Evolutionary conservation across 64 coral and sea anemone genomes (phyloP), one percentile per base, ranked within the genome.

Genomic region (Orbicella faveolata): DNA sequence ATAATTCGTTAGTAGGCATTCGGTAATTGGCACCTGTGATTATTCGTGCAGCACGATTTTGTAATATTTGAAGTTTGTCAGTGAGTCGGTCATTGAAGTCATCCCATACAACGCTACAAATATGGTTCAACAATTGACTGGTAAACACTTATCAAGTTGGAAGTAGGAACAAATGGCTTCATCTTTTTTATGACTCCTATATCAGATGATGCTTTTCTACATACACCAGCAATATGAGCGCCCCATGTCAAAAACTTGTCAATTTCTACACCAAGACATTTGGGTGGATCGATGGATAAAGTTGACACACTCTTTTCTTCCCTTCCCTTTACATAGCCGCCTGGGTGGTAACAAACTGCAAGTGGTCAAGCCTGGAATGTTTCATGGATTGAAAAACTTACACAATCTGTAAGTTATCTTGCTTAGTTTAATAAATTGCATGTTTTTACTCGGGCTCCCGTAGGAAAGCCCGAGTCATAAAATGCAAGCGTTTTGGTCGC

Each of bases 21-120:
- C 4, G 36, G 20, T 93, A 81, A 19, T 77, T 25, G 8, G 76
- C 14, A 20, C 83, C 73, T 23, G 90, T 79, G n/a, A 79, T 85
- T 36, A 91, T 18, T 33, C 89, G 66, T 62, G 84, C 91, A 34
- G 77, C 91, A 59, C 76, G 65, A 39, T 81, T 93, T 79, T 87
- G 91, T 9, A 93, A 53, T 37, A 30, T 81, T 51, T 88, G 77
- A 74, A 93, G 73, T 77, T 80, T 93, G 19, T 74, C 39, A 4
- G 64, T 70, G 15, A 87, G 20, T 19, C 13, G 57, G 44, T 36
- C 48, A 34, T 53, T 68, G 65, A 87, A 26, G 51, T 63, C 35
- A 61, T 87, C 83, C 74, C 82, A 92, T 52, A 92, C 90, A 66
- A 80, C 52, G 36, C 61, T 30, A 53, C 83, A 92, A 87, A 37